Evolutionary conservation across 2,113 vertebrate species (phyloP).

Genomic region (Heteronetta atricapilla): DNA sequence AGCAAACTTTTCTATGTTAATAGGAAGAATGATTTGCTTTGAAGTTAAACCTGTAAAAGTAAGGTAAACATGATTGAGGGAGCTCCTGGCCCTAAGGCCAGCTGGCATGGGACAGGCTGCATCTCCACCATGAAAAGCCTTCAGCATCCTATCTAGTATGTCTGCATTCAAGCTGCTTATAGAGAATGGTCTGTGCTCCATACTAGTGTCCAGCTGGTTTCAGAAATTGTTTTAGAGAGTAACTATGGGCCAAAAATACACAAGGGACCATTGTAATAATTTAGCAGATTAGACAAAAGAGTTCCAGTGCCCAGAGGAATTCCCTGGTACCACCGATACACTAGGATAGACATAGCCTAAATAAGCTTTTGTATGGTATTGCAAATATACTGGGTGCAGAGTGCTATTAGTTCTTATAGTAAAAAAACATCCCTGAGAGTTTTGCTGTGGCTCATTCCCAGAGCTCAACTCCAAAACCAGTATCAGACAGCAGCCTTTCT

Average conservation of each 20-base stretch:
- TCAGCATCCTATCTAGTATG: not conserved
- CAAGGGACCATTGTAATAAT: not conserved
- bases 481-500: not conserved
- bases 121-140: rapidly evolving
- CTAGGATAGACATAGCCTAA: not conserved
- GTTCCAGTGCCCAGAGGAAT: not conserved
- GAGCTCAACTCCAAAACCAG: not conserved
- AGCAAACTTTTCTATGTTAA: not conserved
- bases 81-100: not conserved
- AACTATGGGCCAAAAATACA: not conserved
- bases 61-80: rapidly evolving
- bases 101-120: not conserved
- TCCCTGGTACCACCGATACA: not conserved
- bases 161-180: not conserved
- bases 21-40: not conserved
- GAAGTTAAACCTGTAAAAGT: not conserved
- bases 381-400: not conserved
- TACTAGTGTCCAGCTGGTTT: not conserved
- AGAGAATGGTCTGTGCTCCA: not conserved
- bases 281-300: not conserved
- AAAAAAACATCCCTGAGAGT: not conserved
- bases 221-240: not conserved
- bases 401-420: not conserved
- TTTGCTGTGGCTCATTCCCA: not conserved
- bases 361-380: rapidly evolving